phyloP scores from a whole-genome alignment of 2,888 invertebrate species.

The Callimorpha dominula region DNA sequence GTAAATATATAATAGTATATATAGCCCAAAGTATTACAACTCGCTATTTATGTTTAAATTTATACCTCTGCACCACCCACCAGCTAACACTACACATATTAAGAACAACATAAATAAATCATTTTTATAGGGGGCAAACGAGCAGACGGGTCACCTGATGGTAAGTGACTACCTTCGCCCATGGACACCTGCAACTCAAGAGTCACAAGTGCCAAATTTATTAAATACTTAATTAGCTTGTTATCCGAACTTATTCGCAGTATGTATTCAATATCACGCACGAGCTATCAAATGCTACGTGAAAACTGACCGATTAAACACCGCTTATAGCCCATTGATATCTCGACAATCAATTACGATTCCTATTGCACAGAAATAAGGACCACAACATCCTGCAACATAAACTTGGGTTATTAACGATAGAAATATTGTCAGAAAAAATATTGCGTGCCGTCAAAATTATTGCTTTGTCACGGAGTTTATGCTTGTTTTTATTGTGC shows the following conservation, averaged over 20 bases:
- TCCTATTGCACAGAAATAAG: constrained; percentile 45
- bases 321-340: constrained; percentile 52
- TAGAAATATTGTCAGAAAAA: constrained; percentile 61
- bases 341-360: constrained; percentile 39
- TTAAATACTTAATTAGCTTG: background rate
- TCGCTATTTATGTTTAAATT: no score
- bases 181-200: no score
- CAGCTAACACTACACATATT: no score
- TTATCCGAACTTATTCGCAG: constrained; percentile 19
- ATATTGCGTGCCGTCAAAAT: constrained; percentile 62
- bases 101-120: no score
- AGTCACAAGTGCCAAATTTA: no score
- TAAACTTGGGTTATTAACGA: constrained; percentile 49
- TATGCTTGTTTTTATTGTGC: constrained; percentile 48
- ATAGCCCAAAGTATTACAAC: no score
- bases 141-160: no score
- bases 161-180: no score
- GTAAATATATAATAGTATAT: no score
- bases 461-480: constrained; percentile 57
- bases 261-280: constrained; percentile 62
- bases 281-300: constrained; percentile 64
- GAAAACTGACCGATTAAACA: constrained; percentile 70
- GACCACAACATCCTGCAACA: constrained; percentile 23
- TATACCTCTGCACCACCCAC: no score
- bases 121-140: no score